Evolutionary conservation across 1,140 invertebrate species (phyloP).

Genomic region (Bombus superbus): DNA sequence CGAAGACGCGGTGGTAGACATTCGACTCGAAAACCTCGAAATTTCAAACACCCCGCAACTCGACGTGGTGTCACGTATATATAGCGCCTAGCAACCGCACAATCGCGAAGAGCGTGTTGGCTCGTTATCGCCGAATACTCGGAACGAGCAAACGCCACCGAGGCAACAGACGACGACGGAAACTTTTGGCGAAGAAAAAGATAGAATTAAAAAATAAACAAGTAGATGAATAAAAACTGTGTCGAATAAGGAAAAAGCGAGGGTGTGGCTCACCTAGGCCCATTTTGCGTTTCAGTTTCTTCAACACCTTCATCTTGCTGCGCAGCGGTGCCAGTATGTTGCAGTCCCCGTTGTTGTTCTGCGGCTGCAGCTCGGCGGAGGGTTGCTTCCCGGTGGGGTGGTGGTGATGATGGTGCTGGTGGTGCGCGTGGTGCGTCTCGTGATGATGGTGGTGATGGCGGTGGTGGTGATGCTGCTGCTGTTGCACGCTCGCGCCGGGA

Average conservation of each 20-base stretch:
- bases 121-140: not conserved
- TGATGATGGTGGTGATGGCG: conserved; percentile 68
- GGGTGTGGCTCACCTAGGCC: conserved; percentile 82
- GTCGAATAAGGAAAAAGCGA: conserved; percentile 31
- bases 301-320: conserved; percentile 85
- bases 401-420: conserved; percentile 69
- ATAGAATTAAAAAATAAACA: not conserved
- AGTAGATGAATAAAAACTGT: not conserved
- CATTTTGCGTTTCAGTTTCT: conserved; percentile 84
- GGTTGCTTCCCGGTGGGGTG: conserved; percentile 63
- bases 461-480: conserved; percentile 55
- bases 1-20: too few species aligned
- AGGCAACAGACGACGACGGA: too few species aligned
- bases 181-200: not conserved
- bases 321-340: conserved; percentile 81
- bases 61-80: not conserved
- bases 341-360: conserved; percentile 72
- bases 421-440: conserved; percentile 61
- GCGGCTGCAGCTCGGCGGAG: conserved; percentile 53
- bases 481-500: conserved; percentile 70
- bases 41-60: not conserved
- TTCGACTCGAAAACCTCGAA: not conserved
- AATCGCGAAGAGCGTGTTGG: not conserved
- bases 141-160: too few species aligned
- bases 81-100: conserved; percentile 21